Evolutionary conservation across 2,113 vertebrate genomes (phyloP).

Genomic region (western clawed frog (Xenopus tropicalis)): DNA sequence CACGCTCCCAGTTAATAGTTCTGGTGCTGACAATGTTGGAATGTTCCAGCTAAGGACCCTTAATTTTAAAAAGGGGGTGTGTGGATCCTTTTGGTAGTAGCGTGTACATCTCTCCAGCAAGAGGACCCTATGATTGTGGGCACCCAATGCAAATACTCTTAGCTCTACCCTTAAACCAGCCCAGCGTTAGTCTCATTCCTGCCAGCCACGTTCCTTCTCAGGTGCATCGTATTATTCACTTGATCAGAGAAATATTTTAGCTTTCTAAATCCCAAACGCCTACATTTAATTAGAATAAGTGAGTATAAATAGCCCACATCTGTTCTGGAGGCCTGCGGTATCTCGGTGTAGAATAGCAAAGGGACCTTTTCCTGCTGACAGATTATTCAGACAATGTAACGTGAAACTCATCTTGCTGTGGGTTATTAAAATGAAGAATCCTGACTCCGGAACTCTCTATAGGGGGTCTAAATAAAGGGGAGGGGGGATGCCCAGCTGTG

Average conservation of each 20-base stretch:
- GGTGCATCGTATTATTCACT: too few relatives aligned
- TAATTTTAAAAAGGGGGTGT: too few relatives aligned
- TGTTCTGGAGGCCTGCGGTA: not conserved
- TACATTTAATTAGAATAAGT: not conserved
- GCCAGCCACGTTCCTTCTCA: too few relatives aligned
- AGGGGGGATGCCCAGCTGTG: not conserved
- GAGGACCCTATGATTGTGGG: too few relatives aligned
- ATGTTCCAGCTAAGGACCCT: too few relatives aligned
- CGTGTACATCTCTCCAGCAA: too few relatives aligned
- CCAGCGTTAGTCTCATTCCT: too few relatives aligned
- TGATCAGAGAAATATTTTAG: not conserved
- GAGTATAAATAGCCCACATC: slow-evolving; percentile 3
- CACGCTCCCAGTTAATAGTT: too few relatives aligned
- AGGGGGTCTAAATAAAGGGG: not conserved
- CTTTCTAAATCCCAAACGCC: not conserved
- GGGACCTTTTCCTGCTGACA: not conserved
- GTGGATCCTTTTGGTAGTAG: too few relatives aligned
- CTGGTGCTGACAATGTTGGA: too few relatives aligned
- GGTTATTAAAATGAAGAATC: not conserved
- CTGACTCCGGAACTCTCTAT: not conserved
- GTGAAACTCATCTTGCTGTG: not conserved
- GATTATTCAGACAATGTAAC: not conserved
- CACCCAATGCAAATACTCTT: too few relatives aligned
- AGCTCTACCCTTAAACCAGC: too few relatives aligned
- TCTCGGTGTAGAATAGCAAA: slow-evolving; percentile 11